Evolutionary conservation across 2,888 invertebrate genomes (phyloP), one percentile per base, ranked within the genome.

Genomic region (Carabus problematicus): DNA sequence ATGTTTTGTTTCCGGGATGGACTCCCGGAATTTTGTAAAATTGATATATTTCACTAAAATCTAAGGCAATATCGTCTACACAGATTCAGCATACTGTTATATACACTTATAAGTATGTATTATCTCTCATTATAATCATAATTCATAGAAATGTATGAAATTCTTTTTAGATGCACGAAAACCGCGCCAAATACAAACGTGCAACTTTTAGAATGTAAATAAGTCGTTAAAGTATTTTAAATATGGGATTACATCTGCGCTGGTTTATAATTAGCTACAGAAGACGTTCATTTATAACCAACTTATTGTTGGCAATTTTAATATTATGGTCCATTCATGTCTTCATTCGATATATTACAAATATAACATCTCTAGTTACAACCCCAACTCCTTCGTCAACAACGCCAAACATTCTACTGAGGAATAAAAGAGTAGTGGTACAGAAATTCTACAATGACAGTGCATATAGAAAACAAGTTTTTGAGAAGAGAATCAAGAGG

Each of bases 401-500:
- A 49, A 63, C n/a, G 41, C 52, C 1, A 40, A 16, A 40, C 47
- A 41, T 41, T 63, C 18, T 41, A 55, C 56, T 42, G 8, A 45
- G 55, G 29, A 59, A 59, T 18, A 59, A 66, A 66, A 39, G 56
- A 47, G 43, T 12, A 19, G 52, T 59, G 9, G 40, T 54, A n/a
- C 52, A 68, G 29, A 60, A 63, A 70, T 47, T 49, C 58, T 67
- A 67, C 29, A 71, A 70, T 19, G 70, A 71, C 14, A 71, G 70
- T 42, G 77, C 77, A 71, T 72, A 47, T 77, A 58, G 72, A 73
- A 64, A 70, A 71, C 52, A 73, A 75, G 70, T 73, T 75, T 72
- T 71, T 78, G 39, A 74, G 74, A 72, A 73, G 75, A 70, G 78
- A 75, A 72, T 73, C 77, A 8, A 76, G 70, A 72, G 75, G 61